phyloP scores from a whole-genome alignment of 2,113 vertebrate species.

The Bujurquina vittata region DNA sequence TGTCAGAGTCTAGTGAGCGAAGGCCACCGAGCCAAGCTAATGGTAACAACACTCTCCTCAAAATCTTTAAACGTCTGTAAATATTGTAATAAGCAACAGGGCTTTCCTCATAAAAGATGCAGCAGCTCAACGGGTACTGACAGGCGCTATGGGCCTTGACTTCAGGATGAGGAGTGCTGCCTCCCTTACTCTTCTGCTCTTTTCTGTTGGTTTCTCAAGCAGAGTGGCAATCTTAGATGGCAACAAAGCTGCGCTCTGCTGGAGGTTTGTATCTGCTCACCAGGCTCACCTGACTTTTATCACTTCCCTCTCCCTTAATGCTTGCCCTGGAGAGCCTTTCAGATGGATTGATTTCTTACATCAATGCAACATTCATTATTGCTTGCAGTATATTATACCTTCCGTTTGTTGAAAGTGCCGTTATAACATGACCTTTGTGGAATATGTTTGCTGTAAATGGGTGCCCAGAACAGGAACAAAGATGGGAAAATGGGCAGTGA shows the following conservation, averaged over 20 bases:
- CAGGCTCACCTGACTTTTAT: constrained; percentile 55
- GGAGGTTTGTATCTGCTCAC: constrained; percentile 54
- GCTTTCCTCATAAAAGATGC: constrained; percentile 80
- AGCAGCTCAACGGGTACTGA: constrained; percentile 75
- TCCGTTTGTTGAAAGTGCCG: constrained; percentile 54
- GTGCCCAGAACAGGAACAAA: constrained; percentile 29
- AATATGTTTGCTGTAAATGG: constrained; percentile 59
- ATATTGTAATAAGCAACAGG: constrained; percentile 80
- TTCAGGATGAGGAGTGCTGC: constrained; percentile 65
- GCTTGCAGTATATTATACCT: constrained; percentile 56
- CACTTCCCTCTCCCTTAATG: constrained; percentile 41
- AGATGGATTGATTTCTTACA: constrained; percentile 69
- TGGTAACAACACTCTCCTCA: constrained; percentile 65
- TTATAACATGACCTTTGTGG: constrained; percentile 69
- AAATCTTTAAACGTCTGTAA: constrained; percentile 76
- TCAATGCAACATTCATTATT: constrained; percentile 62
- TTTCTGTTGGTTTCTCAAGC: constrained; percentile 60
- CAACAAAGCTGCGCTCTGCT: constrained; percentile 48
- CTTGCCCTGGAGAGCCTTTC: constrained; percentile 52
- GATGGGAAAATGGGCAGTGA: constrained; percentile 14
- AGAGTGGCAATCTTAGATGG: constrained; percentile 61
- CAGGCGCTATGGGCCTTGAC: constrained; percentile 75
- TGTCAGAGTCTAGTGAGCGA: constrained; percentile 59
- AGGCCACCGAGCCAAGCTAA: constrained; percentile 69
- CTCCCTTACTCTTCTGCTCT: constrained; percentile 36